Conservation (phyloP, 2,113 vertebrate genomes). For the Oryzias curvinotus region DNA sequence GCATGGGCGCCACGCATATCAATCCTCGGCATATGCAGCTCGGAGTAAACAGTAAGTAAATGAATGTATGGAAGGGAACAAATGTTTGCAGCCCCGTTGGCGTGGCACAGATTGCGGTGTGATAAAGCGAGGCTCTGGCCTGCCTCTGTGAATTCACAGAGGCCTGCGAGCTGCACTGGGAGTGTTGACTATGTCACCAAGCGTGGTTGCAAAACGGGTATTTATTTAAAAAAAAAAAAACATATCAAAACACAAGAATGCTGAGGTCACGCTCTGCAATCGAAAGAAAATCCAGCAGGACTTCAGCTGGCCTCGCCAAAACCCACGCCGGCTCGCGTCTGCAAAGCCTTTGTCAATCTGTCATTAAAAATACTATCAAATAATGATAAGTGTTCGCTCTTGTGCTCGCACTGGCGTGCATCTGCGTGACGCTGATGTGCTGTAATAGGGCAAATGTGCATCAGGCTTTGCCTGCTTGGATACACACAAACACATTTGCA, state of each 20-base stretch:
- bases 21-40: background rate
- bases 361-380: constrained; percentile 99
- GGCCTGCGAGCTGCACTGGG: background rate
- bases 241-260: constrained; percentile 80
- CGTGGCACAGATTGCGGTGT: constrained; percentile 3
- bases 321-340: constrained; percentile 91
- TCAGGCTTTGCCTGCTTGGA: constrained; percentile 90
- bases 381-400: constrained; percentile 90
- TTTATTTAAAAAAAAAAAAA: background rate
- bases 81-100: constrained; percentile 10
- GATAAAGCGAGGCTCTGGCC: background rate
- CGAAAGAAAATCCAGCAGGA: constrained; percentile 74
- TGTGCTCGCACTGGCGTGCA: constrained; percentile 85
- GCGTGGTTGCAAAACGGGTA: background rate
- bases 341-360: constrained; percentile 96
- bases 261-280: constrained; percentile 74
- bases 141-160: background rate
- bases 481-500: constrained; percentile 94
- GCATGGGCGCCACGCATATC: constrained; percentile 26
- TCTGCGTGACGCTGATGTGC: constrained; percentile 88
- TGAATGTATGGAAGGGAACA: background rate
- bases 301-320: constrained; percentile 87
- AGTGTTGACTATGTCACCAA: constrained; percentile 15
- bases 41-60: constrained; percentile 1
- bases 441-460: constrained; percentile 94